Conservation (phyloP, 2,888 invertebrate genomes). For the Lycia hirtaria region DNA sequence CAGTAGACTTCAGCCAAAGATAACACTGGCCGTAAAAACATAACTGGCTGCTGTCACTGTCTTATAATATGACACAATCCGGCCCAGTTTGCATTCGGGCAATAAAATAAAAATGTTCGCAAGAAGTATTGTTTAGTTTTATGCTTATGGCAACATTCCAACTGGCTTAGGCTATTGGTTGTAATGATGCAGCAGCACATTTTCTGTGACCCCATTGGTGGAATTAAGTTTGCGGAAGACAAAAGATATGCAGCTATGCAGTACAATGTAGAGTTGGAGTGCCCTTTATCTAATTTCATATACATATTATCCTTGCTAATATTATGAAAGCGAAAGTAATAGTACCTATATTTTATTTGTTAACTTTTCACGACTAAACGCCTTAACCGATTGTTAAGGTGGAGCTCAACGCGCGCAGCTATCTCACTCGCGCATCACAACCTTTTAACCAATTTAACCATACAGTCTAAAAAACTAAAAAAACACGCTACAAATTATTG, state of each 20-base stretch:
- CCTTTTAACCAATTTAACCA: too few relatives aligned
- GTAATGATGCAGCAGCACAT: constrained; percentile 4
- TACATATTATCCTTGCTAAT: too few relatives aligned
- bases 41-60: not conserved
- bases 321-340: too few relatives aligned
- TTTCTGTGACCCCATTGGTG: constrained; percentile 12
- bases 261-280: not conserved
- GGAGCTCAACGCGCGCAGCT: too few relatives aligned
- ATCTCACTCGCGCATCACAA: too few relatives aligned
- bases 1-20: not conserved
- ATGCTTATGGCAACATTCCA: constrained; percentile 19
- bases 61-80: constrained; percentile 2
- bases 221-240: not conserved
- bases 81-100: constrained; percentile 2
- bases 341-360: too few relatives aligned
- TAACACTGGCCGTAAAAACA: not conserved
- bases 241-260: not conserved
- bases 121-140: constrained; percentile 16
- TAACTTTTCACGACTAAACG: too few relatives aligned
- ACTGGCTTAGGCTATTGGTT: constrained; percentile 11
- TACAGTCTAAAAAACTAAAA: too few relatives aligned
- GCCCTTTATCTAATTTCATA: not conserved
- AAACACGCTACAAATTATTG: too few relatives aligned
- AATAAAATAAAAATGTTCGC: constrained; percentile 7
- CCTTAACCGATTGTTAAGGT: too few relatives aligned